Conservation (phyloP, 1,140 invertebrate species). For the Euura saliciscinereae region DNA sequence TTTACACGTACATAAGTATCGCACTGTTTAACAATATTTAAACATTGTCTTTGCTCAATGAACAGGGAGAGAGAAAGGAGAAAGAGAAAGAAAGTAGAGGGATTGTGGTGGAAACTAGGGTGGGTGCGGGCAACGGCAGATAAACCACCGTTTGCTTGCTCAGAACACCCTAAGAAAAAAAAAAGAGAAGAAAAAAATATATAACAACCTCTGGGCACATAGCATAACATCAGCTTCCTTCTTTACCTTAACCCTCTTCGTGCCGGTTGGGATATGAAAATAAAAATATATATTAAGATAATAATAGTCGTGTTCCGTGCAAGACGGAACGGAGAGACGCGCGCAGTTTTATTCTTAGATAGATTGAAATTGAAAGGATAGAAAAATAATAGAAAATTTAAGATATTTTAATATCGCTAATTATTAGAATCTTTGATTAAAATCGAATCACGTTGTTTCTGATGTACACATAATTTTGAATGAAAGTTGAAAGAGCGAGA, state of each 20-base stretch:
- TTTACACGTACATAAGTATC: slow-evolving; percentile 13
- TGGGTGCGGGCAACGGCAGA: slow-evolving; percentile 23
- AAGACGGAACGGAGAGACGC: not conserved
- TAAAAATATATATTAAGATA: too few relatives aligned
- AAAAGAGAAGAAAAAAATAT: too few relatives aligned
- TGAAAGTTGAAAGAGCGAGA: not conserved
- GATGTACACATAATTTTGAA: not conserved
- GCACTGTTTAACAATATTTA: slow-evolving; percentile 42
- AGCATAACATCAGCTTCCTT: slow-evolving; percentile 18
- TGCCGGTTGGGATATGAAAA: not conserved
- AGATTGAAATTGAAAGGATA: too few relatives aligned
- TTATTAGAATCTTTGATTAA: too few relatives aligned
- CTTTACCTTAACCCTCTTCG: slow-evolving; percentile 3
- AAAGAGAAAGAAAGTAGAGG: not conserved
- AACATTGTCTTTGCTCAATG: slow-evolving; percentile 40
- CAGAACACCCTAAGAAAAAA: slow-evolving; percentile 23
- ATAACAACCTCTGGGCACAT: not conserved
- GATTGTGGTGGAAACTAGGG: not conserved
- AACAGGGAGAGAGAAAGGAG: slow-evolving; percentile 28
- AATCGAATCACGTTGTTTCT: too few relatives aligned
- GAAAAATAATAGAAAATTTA: too few relatives aligned
- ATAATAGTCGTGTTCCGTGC: too few relatives aligned
- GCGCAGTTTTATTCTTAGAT: not conserved
- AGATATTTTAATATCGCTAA: too few relatives aligned
- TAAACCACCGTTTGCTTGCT: slow-evolving; percentile 37